Conservation (phyloP, 1,140 invertebrate species). For the Drosophila hydei region DNA sequence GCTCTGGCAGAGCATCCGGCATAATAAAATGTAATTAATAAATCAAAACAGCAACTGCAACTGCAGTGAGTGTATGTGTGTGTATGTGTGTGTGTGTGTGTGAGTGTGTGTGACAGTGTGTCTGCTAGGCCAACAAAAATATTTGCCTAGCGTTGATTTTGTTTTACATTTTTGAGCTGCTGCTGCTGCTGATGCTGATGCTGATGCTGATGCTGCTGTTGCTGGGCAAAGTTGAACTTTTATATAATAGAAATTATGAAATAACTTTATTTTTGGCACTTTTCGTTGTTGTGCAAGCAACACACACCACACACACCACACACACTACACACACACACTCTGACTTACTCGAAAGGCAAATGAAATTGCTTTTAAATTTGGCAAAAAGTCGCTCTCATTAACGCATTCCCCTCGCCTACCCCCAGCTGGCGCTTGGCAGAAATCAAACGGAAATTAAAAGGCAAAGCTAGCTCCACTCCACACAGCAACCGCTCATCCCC, state of each 20-base stretch:
- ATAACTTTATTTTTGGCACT: constrained; percentile 53
- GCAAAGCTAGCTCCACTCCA: constrained; percentile 14
- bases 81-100: not conserved
- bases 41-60: constrained; percentile 66
- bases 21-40: constrained; percentile 79
- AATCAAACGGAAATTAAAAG: constrained; percentile 75
- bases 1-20: constrained; percentile 41
- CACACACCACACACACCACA: constrained; percentile 13
- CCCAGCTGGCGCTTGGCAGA: constrained; percentile 31
- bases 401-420: constrained; percentile 1
- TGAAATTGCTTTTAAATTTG: constrained; percentile 71
- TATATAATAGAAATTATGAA: constrained; percentile 54
- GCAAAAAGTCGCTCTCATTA: constrained; percentile 50
- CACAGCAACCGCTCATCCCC: not conserved
- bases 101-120: not conserved
- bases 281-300: constrained; percentile 34
- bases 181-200: constrained; percentile 9
- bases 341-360: constrained; percentile 39
- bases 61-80: constrained; percentile 3
- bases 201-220: constrained; percentile 10
- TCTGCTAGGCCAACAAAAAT: constrained; percentile 29
- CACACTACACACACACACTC: not conserved
- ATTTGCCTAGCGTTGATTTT: constrained; percentile 42
- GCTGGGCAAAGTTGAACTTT: constrained; percentile 45
- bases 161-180: constrained; percentile 38